Evolutionary conservation across 2,797 vertebrate genomes (phyloP), one percentile per base, ranked within the genome.

Genomic region (Ciconia nigra): DNA sequence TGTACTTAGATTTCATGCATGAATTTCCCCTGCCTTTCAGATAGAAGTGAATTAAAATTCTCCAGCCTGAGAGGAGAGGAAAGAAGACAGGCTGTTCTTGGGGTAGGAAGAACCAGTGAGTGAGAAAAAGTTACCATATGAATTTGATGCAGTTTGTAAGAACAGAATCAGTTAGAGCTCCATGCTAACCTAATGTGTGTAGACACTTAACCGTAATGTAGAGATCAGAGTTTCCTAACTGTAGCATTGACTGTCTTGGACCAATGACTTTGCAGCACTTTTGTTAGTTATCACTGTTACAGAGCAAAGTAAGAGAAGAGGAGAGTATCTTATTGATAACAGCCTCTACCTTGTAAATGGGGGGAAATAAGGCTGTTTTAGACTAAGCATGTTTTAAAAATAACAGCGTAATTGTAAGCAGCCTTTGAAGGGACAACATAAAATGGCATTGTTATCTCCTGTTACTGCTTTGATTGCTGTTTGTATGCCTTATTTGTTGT

Each of bases 121-220:
- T 52, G 71, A 71, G 62, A 41, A 52, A n/a, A 65, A 35, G 25
- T 44, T 83, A 11, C n/a, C 11, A 0, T 26, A 18, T 57, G 52
- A 57, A 9, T 66, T 62, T 11, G 41, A 35, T 90, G 69, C n/a
- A 22, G 9, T 76, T 87, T 71, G 12, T 33, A 20, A 73, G 85
- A 78, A 20, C 26, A 33, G 57, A 46, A 21, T 44, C 18, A 10
- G 10, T 13, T 29, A 29, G 41, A 83, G 33, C 39, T 89, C 42
- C 17, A 0, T 7, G 18, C 20, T 12, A 14, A 51, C 63, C 52
- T 25, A 2, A 35, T 0, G 20, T 20, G 35, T 52, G 31, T 78
- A 47, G 31, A 6, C 0, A 0, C 37, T 80, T 71, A 25, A 19
- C 65, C 31, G 0, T 59, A 22, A 37, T 0, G 1, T 16, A 14